Base-by-base conservation (phyloP, 2,888 invertebrate genomes). In the Sympetrum striolatum region DNA sequence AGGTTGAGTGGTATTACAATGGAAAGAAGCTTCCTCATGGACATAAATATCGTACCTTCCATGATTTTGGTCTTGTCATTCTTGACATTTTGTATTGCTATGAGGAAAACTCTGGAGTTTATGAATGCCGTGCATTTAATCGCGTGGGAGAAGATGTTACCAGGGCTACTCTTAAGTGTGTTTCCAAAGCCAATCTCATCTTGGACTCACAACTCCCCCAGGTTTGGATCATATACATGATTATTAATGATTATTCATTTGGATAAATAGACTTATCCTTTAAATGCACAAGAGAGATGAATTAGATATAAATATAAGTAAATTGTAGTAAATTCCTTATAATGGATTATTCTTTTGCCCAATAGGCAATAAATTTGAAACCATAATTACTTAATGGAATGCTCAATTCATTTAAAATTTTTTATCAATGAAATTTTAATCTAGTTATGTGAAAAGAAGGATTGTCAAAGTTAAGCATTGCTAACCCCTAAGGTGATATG, bases 21-120 rank as follows among this genome's bases (percentile, higher is more conserved):
- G 98, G 98, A 91, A 97, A 97, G 94, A 98, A 98, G 93, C 94
- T 98, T 92, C 98, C 98, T 1, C 97, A 97, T 94, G 99, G 99
- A 90, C 99, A 99, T 94, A 96, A 99, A 92, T 99, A 98, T 94
- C 96, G 99, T 92, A 99, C 99, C 90, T 98, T 99, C 97, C 98
- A 99, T 93, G 99, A 99, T 93, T 99, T 99, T 94, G 99, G 99
- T 91, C 98, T 98, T 93, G 99, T 99, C 90, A 98, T 98, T 92
- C 95, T 99, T 93, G 99, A 99, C 93, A 98, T 99, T 92, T 94
- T 98, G 64, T 99, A 98, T 93, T 98, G 98, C 93, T 99, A 99
- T 93, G 99, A 98, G 94, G 98, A 98, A 94, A 99, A 99, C 93
- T 98, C 98, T 81, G 98, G 98, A 90, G 96, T 96, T 91, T 99